A percentile compares a stretch with the other conserved stretches of the same genome.
Conservation (phyloP, 2,797 vertebrate genomes). For the Okamejei kenojei region DNA sequence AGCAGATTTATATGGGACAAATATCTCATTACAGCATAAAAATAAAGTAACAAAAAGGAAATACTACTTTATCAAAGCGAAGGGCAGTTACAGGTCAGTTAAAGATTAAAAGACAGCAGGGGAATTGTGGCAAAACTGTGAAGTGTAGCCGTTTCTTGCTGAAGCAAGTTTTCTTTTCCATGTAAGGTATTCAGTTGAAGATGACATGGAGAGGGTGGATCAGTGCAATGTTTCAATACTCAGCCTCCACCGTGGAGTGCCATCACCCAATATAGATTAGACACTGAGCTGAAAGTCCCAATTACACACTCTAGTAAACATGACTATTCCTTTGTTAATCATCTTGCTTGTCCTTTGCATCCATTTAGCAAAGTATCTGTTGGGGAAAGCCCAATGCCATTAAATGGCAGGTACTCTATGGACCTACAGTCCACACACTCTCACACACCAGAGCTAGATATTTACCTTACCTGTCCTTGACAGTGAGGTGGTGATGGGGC, state of each 20-base stretch:
- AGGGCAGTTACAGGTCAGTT: neutral
- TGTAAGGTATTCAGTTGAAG: neutral
- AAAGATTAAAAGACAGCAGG: neutral
- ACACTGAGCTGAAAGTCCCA: neutral
- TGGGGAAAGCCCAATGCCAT: neutral
- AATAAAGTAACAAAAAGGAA: neutral
- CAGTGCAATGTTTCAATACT: neutral
- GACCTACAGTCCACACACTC: neutral
- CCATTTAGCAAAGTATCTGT: neutral
- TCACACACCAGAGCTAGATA: no score
- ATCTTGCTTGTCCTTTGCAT: neutral
- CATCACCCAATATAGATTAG: neutral
- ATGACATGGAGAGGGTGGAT: neutral
- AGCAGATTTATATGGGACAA: no score
- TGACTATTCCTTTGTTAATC: neutral
- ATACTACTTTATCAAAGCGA: neutral
- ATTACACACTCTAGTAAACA: neutral
- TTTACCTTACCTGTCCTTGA: no score
- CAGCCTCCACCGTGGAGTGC: neutral
- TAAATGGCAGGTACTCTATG: conserved; percentile 2
- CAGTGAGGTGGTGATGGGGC: no score
- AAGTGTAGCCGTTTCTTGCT: neutral
- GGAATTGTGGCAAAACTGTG: neutral
- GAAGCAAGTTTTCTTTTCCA: neutral
- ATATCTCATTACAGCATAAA: neutral